phyloP scores from a whole-genome alignment of 2,113 vertebrate genomes.

The Haliaeetus leucogaster region DNA sequence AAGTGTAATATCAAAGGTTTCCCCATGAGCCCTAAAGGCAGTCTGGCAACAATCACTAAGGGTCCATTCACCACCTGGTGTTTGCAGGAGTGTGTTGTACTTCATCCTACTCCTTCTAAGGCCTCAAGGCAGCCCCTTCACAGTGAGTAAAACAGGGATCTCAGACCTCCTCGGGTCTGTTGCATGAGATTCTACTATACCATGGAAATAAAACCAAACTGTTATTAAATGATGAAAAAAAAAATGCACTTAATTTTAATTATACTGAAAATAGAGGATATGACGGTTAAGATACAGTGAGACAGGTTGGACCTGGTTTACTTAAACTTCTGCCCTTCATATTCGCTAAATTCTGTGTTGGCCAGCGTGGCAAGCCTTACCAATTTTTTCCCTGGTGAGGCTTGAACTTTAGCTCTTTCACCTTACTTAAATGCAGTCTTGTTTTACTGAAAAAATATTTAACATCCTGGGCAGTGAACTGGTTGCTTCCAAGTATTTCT shows the following conservation, averaged over 20 bases:
- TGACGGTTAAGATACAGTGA: background rate
- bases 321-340: background rate
- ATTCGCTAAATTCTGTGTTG: background rate
- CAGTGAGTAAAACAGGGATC: background rate
- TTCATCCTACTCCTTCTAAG: background rate
- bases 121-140: background rate
- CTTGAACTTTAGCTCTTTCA: background rate
- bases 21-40: background rate
- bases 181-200: background rate
- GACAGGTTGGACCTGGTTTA: background rate
- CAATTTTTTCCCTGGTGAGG: background rate
- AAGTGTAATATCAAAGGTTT: conserved; percentile 39
- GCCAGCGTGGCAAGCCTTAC: background rate
- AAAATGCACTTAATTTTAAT: background rate
- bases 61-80: background rate
- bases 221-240: background rate
- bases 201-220: background rate
- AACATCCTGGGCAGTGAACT: conserved; percentile 16
- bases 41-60: conserved; percentile 43
- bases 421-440: background rate
- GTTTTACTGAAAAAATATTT: conserved; percentile 51
- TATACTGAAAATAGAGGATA: background rate
- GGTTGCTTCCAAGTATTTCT: conserved; percentile 49
- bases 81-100: background rate
- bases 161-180: background rate